Conservation (phyloP, 2,797 vertebrate species). For the Trematomus bernacchii region DNA sequence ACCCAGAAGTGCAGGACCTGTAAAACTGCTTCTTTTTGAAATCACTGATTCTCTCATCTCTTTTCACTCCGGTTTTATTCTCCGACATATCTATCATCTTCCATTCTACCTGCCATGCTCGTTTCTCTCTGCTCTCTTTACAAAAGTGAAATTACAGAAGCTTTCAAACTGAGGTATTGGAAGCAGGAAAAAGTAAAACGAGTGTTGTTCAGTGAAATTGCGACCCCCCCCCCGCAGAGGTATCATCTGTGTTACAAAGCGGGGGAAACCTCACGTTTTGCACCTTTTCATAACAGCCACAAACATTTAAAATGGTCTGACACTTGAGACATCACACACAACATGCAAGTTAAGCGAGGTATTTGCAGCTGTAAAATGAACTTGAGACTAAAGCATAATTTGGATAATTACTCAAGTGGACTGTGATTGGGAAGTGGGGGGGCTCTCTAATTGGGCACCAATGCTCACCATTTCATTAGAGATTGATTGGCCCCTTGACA, state of each 20-base stretch:
- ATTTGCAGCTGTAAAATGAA: constrained; percentile 41
- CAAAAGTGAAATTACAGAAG: constrained; percentile 11
- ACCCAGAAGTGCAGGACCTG: not conserved
- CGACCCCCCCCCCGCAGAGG: not conserved
- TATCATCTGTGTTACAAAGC: constrained; percentile 2
- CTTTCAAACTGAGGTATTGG: constrained; percentile 25
- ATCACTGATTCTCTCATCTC: constrained; percentile 12
- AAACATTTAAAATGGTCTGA: constrained; percentile 1
- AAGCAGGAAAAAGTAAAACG: constrained; percentile 29
- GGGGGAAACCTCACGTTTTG: constrained; percentile 3
- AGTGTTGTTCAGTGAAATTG: constrained; percentile 24
- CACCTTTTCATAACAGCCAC: not conserved
- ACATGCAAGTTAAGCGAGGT: constrained; percentile 1
- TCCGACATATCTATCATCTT: constrained; percentile 25
- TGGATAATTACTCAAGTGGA: constrained; percentile 52
- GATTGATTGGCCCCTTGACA: constrained; percentile 61
- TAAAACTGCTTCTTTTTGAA: constrained; percentile 1
- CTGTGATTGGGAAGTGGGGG: constrained; percentile 41
- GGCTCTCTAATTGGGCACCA: constrained; percentile 44
- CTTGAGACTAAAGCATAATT: constrained; percentile 49
- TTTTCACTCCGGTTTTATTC: constrained; percentile 17
- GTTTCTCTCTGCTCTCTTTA: constrained; percentile 8
- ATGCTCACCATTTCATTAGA: constrained; percentile 24
- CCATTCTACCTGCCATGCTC: constrained; percentile 16
- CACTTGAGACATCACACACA: constrained; percentile 20